These are phyloP conservation scores for Trichonephila clavata DNA, from an alignment of 1,140 invertebrate genomes.

Conservation along the genomic window DNA sequence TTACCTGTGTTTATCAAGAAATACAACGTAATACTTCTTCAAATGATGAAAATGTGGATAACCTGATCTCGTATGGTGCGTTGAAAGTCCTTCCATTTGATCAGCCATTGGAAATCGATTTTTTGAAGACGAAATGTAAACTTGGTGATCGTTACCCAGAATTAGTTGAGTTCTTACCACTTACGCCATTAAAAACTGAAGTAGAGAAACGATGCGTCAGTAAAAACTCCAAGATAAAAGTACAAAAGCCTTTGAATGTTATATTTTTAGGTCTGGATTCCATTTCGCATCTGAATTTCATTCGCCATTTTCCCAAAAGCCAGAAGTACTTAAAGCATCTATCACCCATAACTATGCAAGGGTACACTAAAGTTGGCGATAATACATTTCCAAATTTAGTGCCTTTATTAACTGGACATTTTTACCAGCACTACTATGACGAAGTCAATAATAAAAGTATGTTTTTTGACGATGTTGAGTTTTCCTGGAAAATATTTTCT, in stretches of 20 bases:
- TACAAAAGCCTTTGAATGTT: constrained; percentile 76
- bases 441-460: constrained; percentile 29
- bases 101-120: constrained; percentile 61
- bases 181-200: constrained; percentile 71
- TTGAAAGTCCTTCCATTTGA: constrained; percentile 35
- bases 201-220: constrained; percentile 49
- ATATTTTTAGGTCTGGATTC: constrained; percentile 79
- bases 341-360: constrained; percentile 74
- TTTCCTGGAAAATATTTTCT: constrained; percentile 81
- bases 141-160: background rate
- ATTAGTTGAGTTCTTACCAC: constrained; percentile 62
- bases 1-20: constrained; percentile 53
- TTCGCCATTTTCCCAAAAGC: constrained; percentile 79
- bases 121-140: constrained; percentile 61
- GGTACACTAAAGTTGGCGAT: constrained; percentile 80
- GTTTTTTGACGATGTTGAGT: constrained; percentile 74
- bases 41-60: constrained; percentile 55
- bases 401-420: constrained; percentile 72
- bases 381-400: constrained; percentile 80
- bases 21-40: background rate
- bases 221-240: constrained; percentile 10
- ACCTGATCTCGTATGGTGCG: background rate
- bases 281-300: constrained; percentile 79
- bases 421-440: constrained; percentile 62
- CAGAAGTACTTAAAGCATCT: background rate